phyloP scores from a whole-genome alignment of 2,797 vertebrate species.

The Peromyscus melanophrys region DNA sequence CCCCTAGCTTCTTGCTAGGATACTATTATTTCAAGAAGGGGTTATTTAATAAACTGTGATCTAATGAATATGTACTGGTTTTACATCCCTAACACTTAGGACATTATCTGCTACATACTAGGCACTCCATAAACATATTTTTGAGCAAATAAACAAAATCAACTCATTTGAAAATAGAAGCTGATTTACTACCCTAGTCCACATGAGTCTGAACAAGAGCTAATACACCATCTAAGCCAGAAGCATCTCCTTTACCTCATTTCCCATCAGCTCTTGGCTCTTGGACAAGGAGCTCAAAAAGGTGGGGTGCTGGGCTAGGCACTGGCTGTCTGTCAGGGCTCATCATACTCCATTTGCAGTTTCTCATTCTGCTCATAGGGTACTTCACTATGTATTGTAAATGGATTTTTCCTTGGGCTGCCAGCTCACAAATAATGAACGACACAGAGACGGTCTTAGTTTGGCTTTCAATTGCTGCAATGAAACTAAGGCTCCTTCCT shows the following conservation, averaged over 20 bases:
- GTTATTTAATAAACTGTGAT: not conserved
- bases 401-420: not conserved
- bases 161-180: not conserved
- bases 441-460: not conserved
- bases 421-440: not conserved
- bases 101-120: not conserved
- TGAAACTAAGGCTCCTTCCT: not conserved
- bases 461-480: not conserved
- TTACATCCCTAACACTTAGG: not conserved
- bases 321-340: too few species aligned
- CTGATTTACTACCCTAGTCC: not conserved
- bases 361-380: not conserved
- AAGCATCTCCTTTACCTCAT: not conserved
- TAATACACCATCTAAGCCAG: too few species aligned
- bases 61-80: not conserved
- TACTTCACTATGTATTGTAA: not conserved
- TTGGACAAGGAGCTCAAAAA: not conserved
- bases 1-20: not conserved
- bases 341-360: rapidly evolving
- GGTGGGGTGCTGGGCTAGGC: not conserved
- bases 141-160: not conserved
- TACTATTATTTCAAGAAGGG: not conserved
- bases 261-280: not conserved
- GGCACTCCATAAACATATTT: not conserved
- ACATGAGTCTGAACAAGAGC: not conserved